A percentile compares a stretch with the other conserved stretches of the same genome.
Conservation (phyloP, 2,888 invertebrate species). For the Antitype chi region DNA sequence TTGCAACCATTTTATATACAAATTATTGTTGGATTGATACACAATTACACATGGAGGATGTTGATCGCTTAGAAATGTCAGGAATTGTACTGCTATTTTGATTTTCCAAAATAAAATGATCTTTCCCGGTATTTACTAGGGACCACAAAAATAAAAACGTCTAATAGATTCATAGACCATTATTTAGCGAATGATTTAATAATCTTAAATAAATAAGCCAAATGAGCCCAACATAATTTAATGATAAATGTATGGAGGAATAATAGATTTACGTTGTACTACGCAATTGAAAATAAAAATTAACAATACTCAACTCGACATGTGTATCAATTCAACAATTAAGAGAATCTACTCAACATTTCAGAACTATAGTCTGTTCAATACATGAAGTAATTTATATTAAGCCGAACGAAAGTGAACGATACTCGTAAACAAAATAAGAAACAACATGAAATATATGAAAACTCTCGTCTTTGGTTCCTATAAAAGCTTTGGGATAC, state of each 20-base stretch:
- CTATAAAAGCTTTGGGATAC: slow-evolving; percentile 79
- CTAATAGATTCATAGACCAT: neutral
- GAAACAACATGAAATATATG: slow-evolving; percentile 74
- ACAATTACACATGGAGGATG: neutral
- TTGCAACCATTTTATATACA: slow-evolving; percentile 66
- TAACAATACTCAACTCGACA: neutral
- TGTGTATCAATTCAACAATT: slow-evolving; percentile 62
- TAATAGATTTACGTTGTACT: no score
- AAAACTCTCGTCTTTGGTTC: slow-evolving; percentile 83
- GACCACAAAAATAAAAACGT: neutral
- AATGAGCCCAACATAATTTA: neutral
- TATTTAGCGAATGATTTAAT: neutral
- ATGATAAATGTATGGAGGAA: neutral
- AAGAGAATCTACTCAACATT: slow-evolving; percentile 63
- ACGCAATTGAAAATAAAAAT: neutral
- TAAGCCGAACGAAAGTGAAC: slow-evolving; percentile 76
- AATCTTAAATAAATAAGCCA: neutral
- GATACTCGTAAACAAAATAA: slow-evolving; percentile 69
- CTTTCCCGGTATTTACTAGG: no score
- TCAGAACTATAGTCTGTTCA: slow-evolving; percentile 68
- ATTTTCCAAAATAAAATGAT: neutral
- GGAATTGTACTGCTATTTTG: neutral
- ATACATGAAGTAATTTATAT: slow-evolving; percentile 68
- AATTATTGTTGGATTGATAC: slow-evolving; percentile 38
- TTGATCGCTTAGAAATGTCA: neutral